Conservation (phyloP, 2,113 vertebrate genomes). For the Panthera leo region DNA sequence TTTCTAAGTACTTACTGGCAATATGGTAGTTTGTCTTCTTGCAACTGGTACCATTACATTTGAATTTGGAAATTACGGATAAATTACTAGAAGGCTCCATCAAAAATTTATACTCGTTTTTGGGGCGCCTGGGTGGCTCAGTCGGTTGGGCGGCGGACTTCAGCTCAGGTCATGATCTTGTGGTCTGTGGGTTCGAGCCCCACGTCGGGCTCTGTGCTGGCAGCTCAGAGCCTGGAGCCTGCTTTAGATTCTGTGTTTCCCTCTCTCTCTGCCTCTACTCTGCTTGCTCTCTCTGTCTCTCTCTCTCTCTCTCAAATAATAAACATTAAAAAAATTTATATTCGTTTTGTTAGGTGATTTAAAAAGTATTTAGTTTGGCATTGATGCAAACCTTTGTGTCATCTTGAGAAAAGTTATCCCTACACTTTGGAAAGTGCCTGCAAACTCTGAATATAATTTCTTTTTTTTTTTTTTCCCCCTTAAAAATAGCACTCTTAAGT, state of each 20-base stretch:
- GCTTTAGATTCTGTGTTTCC: no score
- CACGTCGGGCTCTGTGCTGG: no score
- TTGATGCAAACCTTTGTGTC: slow-evolving; percentile 17
- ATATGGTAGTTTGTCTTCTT: slow-evolving; percentile 67
- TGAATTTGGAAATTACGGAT: slow-evolving; percentile 32
- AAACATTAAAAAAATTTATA: slow-evolving; percentile 4
- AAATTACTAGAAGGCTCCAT: slow-evolving; percentile 44
- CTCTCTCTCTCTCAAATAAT: no score
- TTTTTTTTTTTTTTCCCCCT: background rate
- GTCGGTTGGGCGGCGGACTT: no score
- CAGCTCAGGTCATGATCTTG: no score
- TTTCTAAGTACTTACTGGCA: slow-evolving; percentile 65
- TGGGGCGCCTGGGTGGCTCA: no score
- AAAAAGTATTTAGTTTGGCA: background rate
- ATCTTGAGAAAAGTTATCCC: slow-evolving; percentile 43
- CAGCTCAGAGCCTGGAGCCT: no score
- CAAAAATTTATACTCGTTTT: slow-evolving; percentile 37
- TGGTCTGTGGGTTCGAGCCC: no score
- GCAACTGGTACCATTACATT: slow-evolving; percentile 61
- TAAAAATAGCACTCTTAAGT: slow-evolving; percentile 43
- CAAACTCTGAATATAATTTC: slow-evolving; percentile 55
- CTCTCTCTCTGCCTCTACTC: no score
- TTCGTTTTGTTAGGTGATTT: background rate
- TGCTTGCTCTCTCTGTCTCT: no score
- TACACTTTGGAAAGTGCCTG: slow-evolving; percentile 65